Evolutionary conservation across 2,888 invertebrate genomes (phyloP).

Genomic region (Calameuta filiformis): DNA sequence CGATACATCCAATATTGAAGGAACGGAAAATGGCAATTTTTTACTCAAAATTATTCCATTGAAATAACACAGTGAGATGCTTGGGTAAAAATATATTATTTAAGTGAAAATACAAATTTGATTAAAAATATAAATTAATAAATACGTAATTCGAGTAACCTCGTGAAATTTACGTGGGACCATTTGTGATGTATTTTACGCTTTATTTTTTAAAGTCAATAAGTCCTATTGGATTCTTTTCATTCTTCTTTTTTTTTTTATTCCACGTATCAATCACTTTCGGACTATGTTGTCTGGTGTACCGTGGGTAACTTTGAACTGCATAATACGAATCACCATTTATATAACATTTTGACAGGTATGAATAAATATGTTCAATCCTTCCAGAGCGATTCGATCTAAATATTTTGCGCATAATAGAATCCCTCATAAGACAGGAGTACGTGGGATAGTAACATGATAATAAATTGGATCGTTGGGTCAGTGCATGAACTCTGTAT

Average conservation of each 20-base stretch:
- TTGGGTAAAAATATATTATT: neutral
- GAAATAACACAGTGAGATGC: neutral
- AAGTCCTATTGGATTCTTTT: neutral
- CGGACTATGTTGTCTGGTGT: neutral
- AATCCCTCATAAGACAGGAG: slow-evolving; percentile 25
- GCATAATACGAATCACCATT: slow-evolving; percentile 26
- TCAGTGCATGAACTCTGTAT: neutral
- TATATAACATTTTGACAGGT: slow-evolving; percentile 35
- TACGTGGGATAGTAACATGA: neutral
- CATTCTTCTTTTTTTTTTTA: neutral
- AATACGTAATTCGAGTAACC: neutral
- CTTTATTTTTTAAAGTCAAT: neutral
- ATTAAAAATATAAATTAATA: neutral
- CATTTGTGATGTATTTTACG: neutral
- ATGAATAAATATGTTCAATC: slow-evolving; percentile 29
- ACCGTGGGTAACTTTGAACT: slow-evolving; percentile 1
- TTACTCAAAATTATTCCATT: neutral
- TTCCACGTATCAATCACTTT: slow-evolving; percentile 3
- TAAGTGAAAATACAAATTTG: neutral
- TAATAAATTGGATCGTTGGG: neutral
- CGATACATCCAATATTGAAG: neutral
- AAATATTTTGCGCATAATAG: slow-evolving; percentile 36
- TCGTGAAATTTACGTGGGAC: neutral
- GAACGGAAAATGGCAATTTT: neutral
- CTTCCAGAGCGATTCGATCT: slow-evolving; percentile 22